phyloP scores from a whole-genome alignment of 1,140 invertebrate species.

The Papilio aristodemus region DNA sequence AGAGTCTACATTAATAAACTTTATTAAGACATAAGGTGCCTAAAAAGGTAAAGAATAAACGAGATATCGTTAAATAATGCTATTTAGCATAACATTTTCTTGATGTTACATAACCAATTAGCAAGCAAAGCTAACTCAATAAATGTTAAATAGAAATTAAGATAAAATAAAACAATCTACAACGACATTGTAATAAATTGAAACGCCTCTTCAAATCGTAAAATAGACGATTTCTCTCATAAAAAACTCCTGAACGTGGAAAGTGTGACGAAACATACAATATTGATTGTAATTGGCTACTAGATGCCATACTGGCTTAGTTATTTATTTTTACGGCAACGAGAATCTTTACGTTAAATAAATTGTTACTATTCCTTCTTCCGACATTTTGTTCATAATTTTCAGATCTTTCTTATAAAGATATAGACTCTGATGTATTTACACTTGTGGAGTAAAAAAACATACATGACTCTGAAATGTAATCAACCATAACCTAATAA shows the following conservation, averaged over 20 bases:
- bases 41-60: too few species aligned
- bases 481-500: background rate
- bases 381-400: background rate
- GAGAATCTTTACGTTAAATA: background rate
- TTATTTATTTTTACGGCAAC: background rate
- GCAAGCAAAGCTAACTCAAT: background rate
- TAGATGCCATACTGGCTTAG: background rate
- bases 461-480: background rate
- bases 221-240: constrained; percentile 9
- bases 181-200: background rate
- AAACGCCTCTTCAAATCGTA: background rate
- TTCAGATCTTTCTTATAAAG: background rate
- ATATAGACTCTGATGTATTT: background rate
- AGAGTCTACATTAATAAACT: too few species aligned
- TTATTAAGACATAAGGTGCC: too few species aligned
- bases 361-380: background rate
- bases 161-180: background rate
- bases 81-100: too few species aligned
- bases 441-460: background rate
- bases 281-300: constrained; percentile 5
- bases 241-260: constrained; percentile 19
- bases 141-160: background rate
- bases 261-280: constrained; percentile 14
- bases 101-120: background rate
- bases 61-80: background rate